phyloP scores from a whole-genome alignment of 2,888 invertebrate species.

The Chloroclysta siterata region DNA sequence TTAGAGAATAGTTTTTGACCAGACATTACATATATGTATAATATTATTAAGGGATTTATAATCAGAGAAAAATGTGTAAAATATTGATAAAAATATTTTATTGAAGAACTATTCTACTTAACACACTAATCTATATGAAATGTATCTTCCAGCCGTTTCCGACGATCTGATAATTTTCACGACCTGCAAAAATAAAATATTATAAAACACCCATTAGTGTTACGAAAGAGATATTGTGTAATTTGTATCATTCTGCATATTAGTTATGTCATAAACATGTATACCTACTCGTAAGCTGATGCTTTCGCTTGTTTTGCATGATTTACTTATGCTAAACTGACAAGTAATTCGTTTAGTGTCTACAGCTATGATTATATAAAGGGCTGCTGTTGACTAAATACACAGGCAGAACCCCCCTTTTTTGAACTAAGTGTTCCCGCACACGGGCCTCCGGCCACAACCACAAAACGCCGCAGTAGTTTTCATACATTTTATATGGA shows the following conservation, averaged over 20 bases:
- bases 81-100: constrained; percentile 29
- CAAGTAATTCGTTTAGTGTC: not conserved
- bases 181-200: constrained; percentile 86
- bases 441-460: no score
- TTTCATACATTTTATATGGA: no score
- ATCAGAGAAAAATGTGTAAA: not conserved
- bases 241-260: constrained; percentile 26
- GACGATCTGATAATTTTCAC: constrained; percentile 99
- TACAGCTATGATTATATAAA: no score
- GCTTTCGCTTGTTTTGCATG: constrained; percentile 12
- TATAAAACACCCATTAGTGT: constrained; percentile 3
- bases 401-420: no score
- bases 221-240: constrained; percentile 26
- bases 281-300: not conserved
- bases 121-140: constrained; percentile 98
- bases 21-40: no score
- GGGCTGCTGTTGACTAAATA: no score
- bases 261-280: constrained; percentile 23
- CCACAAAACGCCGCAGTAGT: no score
- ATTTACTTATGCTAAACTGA: constrained; percentile 1
- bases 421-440: no score
- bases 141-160: constrained; percentile 99
- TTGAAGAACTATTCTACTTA: constrained; percentile 49
- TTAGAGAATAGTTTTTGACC: no score
- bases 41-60: no score